A percentile compares a stretch with the other conserved stretches of the same genome.
phyloP scores from a whole-genome alignment of 2,888 invertebrate genomes.

The Therioaphis trifolii region DNA sequence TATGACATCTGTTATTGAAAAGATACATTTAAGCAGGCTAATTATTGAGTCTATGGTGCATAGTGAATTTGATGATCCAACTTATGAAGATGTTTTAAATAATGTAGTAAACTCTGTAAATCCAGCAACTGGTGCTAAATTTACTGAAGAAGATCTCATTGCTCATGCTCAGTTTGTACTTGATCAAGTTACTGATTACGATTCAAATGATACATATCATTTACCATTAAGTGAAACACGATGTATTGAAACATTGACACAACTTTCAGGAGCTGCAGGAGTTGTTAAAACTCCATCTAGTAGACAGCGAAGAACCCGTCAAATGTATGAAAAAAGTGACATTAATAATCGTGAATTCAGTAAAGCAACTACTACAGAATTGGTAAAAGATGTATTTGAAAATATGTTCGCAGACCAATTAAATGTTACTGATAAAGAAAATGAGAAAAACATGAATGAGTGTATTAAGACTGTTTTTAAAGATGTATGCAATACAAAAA shows the following conservation, averaged over 20 bases:
- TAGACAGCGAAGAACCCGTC: neutral
- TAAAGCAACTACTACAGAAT: constrained; percentile 82
- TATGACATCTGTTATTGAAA: constrained; percentile 79
- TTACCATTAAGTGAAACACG: constrained; percentile 76
- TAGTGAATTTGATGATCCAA: constrained; percentile 71
- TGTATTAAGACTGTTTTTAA: constrained; percentile 67
- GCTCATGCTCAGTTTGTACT: constrained; percentile 85
- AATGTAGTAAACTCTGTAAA: constrained; percentile 68
- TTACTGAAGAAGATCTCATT: constrained; percentile 80
- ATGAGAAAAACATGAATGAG: constrained; percentile 68
- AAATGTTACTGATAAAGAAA: constrained; percentile 72
- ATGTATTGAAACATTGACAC: constrained; percentile 81
- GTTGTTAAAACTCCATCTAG: constrained; percentile 72
- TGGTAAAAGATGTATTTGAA: constrained; percentile 82
- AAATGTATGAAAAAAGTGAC: constrained; percentile 44
- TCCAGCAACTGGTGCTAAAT: constrained; percentile 69
- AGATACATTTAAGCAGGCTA: constrained; percentile 82
- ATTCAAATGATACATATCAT: constrained; percentile 74
- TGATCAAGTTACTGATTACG: constrained; percentile 77
- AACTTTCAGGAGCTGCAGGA: constrained; percentile 77
- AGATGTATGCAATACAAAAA: neutral
- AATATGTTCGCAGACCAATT: constrained; percentile 81
- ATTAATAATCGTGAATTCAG: constrained; percentile 71
- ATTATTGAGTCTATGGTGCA: constrained; percentile 82
- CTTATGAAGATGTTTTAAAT: constrained; percentile 82